A percentile compares a stretch with the other conserved stretches of the same genome.
Conservation (phyloP, 1,140 invertebrate species). For the Drosophila baimaii region DNA sequence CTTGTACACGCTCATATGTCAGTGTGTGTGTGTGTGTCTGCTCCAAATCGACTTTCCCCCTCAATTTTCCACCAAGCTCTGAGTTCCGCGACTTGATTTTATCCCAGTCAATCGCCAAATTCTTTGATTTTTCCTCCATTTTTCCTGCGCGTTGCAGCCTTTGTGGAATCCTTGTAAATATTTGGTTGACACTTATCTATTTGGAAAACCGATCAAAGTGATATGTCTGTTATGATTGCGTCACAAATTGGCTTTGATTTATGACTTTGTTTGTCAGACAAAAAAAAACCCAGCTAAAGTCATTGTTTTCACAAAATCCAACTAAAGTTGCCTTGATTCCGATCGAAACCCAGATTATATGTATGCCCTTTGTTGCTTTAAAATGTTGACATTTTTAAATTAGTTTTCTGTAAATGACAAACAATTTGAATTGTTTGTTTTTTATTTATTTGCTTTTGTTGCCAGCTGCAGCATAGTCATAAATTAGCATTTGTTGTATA, state of each 20-base stretch:
- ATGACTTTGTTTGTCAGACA: constrained; percentile 55
- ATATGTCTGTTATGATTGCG: constrained; percentile 53
- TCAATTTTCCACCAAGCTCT: constrained; percentile 19
- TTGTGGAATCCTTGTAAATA: constrained; percentile 48
- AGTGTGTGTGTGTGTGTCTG: constrained; percentile 15
- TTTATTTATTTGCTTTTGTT: constrained; percentile 5
- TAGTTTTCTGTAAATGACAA: constrained; percentile 2
- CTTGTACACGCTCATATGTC: not conserved
- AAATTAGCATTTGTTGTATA: constrained; percentile 42
- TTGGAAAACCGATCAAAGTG: constrained; percentile 42
- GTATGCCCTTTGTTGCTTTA: not conserved
- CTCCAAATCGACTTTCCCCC: constrained; percentile 38
- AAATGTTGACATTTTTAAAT: not conserved
- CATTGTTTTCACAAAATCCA: constrained; percentile 45
- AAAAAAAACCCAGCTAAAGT: constrained; percentile 27
- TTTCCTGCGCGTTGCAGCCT: not conserved
- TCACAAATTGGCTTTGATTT: constrained; percentile 60
- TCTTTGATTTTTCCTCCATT: constrained; percentile 3
- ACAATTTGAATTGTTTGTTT: not conserved
- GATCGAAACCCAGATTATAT: constrained; percentile 1
- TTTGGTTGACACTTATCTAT: constrained; percentile 67
- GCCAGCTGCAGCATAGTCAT: not conserved
- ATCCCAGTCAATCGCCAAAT: constrained; percentile 5
- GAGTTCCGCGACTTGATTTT: constrained; percentile 23
- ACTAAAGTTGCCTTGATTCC: constrained; percentile 11